Evolutionary conservation across 2,113 vertebrate species (phyloP), one percentile per base, ranked within the genome.

Genomic region (Telmatochromis sp.): DNA sequence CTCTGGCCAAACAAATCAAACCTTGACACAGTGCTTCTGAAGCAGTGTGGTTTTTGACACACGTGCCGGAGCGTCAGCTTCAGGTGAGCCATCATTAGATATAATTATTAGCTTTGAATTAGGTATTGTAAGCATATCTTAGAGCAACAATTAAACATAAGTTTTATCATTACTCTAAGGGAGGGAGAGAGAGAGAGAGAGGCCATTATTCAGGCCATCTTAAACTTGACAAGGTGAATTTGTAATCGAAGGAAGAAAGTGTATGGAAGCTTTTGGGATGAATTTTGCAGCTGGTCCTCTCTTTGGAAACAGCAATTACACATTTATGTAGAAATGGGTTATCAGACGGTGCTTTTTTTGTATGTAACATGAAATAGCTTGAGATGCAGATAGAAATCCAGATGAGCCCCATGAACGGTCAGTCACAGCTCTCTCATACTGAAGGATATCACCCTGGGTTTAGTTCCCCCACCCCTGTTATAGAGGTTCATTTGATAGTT

Each of bases 61-160:
- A 28, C 55, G 0, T 28, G 23, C 23, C 7, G 0, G 55, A 28
- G 13, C 2, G 3, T 28, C 55, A 28, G 55, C 55, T 28, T 58
- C 7, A 58, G 26, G 55, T 15, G 55, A 1, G 55, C 23, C 55
- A 58, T 58, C 55, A 58, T 28, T 58, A 58, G 12, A 57, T 14
- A 26, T 57, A 57, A 26, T 57, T 57, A 57, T 57, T 57, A 57
- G 23, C 54, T 57, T 57, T 57, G 54, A 2, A 57, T 57, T 26
- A 57, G 23, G 23, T 57, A 57, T 57, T 57, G 54, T 57, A 57
- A 57, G 54, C 54, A 26, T 57, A 26, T 26, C 4, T 57, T 26
- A 26, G 54, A 26, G 12, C 54, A 0, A 57, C 6, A 2, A 57
- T 28, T 57, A 57, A 28, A 15, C 55, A 57, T 3, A 14, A 8